These are phyloP conservation scores for Latheticus oryzae DNA, from an alignment of 2,888 invertebrate species.

Conservation along the genomic window DNA sequence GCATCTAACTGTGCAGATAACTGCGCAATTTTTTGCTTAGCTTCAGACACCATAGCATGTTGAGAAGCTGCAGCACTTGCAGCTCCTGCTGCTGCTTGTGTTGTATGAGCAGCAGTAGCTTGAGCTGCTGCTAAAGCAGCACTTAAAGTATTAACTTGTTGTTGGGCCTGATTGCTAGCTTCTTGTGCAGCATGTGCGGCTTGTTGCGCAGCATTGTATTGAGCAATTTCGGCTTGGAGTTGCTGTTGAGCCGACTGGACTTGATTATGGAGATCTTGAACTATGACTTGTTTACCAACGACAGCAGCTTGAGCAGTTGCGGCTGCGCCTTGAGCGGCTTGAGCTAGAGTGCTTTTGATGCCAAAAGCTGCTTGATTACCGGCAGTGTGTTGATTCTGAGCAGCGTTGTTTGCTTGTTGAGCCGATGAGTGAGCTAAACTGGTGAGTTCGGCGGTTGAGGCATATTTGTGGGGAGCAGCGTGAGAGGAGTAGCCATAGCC, in stretches of 20 bases:
- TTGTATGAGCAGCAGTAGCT: constrained; percentile 77
- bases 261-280: constrained; percentile 73
- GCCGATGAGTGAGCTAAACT: constrained; percentile 77
- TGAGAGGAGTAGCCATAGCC: constrained; percentile 67
- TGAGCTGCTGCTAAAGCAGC: constrained; percentile 76
- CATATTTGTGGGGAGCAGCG: constrained; percentile 65
- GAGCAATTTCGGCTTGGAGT: constrained; percentile 74
- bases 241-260: constrained; percentile 74
- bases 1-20: constrained; percentile 75
- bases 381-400: constrained; percentile 75
- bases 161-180: constrained; percentile 77
- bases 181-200: constrained; percentile 76
- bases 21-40: constrained; percentile 72
- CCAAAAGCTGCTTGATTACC: constrained; percentile 80
- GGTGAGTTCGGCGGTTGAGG: constrained; percentile 74
- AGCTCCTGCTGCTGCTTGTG: constrained; percentile 75
- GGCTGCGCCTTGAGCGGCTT: constrained; percentile 73
- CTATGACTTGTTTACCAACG: constrained; percentile 70
- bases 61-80: constrained; percentile 78
- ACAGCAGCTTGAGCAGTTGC: constrained; percentile 73
- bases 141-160: constrained; percentile 72
- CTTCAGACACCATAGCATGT: constrained; percentile 78
- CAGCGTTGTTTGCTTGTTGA: constrained; percentile 75
- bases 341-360: constrained; percentile 78
- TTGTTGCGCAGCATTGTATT: constrained; percentile 77